phyloP scores from a whole-genome alignment of 1,140 invertebrate genomes.

The Microplitis mediator region DNA sequence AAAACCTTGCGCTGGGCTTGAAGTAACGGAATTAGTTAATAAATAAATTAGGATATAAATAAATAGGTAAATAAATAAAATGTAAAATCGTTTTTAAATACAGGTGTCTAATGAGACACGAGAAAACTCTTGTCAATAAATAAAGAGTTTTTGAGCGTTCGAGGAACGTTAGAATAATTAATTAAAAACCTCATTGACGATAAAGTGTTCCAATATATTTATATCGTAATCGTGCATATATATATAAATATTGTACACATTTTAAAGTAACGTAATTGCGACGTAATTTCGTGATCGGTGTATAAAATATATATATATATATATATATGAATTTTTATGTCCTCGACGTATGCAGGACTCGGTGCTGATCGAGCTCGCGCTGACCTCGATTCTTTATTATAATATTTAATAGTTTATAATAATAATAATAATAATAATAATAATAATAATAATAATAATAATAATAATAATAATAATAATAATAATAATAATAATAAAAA shows the following conservation, averaged over 20 bases:
- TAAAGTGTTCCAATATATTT: conserved; percentile 31
- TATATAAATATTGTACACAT: conserved; percentile 23
- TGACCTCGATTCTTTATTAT: background rate
- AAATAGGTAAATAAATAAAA: background rate
- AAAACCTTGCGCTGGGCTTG: conserved; percentile 31
- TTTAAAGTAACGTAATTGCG: background rate
- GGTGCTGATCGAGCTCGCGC: background rate
- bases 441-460: no score
- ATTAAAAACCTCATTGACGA: conserved; percentile 29
- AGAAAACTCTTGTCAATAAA: background rate
- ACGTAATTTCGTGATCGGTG: background rate
- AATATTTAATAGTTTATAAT: no score
- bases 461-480: no score
- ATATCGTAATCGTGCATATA: background rate
- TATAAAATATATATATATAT: background rate
- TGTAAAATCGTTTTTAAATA: background rate
- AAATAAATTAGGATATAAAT: conserved; percentile 17
- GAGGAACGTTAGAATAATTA: conserved; percentile 10
- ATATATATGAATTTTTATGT: background rate
- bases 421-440: no score
- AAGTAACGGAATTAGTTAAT: conserved; percentile 7
- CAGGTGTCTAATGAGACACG: background rate
- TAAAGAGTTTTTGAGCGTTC: conserved; percentile 3
- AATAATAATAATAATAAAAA: no score
- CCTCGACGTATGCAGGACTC: background rate